Evolutionary conservation across 2,888 invertebrate species (phyloP).

Genomic region (Coelinius sp.): DNA sequence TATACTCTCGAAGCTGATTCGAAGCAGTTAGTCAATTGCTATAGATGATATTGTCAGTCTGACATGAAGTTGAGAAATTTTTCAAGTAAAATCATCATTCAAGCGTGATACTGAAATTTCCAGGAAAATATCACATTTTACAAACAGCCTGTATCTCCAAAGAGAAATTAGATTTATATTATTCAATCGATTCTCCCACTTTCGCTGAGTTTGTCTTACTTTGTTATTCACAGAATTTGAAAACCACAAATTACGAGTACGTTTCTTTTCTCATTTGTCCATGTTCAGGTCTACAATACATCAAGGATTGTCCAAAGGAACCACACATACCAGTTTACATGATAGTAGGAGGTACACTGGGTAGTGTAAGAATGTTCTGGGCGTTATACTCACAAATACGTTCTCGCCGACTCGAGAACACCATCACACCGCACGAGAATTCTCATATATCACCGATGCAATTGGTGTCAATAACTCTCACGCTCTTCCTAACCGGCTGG

Average conservation of each 20-base stretch:
- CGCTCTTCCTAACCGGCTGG: constrained; percentile 81
- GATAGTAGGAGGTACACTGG: constrained; percentile 86
- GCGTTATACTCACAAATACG: constrained; percentile 64
- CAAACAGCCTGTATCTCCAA: neutral
- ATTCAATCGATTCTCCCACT: no score
- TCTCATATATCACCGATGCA: constrained; percentile 73
- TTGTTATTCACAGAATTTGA: no score
- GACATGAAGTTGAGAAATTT: neutral
- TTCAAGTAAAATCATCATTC: neutral
- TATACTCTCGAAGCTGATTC: no score
- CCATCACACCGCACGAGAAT: constrained; percentile 58
- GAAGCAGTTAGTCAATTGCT: neutral
- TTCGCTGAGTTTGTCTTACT: no score
- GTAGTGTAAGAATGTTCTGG: constrained; percentile 77
- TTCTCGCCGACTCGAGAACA: constrained; percentile 63
- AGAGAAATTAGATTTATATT: neutral
- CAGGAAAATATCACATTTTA: neutral
- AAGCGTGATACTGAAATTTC: neutral
- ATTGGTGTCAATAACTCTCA: constrained; percentile 78
- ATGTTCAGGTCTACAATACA: constrained; percentile 82
- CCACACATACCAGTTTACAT: constrained; percentile 86
- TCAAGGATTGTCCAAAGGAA: constrained; percentile 84
- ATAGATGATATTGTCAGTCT: neutral
- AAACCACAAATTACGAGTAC: neutral
- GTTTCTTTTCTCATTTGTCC: neutral